These are phyloP conservation scores for Suncus etruscus DNA, from an alignment of 2,113 vertebrate genomes.

Conservation along the genomic window DNA sequence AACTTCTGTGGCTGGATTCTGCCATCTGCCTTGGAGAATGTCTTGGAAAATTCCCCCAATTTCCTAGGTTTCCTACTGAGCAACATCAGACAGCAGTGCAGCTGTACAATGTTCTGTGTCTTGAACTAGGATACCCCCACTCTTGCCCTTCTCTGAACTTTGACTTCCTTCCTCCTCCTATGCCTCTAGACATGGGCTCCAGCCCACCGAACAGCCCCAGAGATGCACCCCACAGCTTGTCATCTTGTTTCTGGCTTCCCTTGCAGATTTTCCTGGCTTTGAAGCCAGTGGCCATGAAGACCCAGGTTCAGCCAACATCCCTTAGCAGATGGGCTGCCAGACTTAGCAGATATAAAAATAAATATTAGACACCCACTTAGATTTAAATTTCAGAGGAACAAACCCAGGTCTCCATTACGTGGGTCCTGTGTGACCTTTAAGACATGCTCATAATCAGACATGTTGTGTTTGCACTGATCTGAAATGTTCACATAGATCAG, in stretches of 20 bases:
- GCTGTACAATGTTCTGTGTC: not conserved
- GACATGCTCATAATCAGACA: not conserved
- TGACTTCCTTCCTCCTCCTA: slow-evolving; percentile 9
- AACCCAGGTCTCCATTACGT: not conserved
- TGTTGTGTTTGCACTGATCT: not conserved
- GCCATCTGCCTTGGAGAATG: not conserved
- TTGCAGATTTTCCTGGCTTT: not conserved
- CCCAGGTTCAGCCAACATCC: not conserved
- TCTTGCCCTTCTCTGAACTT: not conserved
- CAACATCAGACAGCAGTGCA: slow-evolving; percentile 3
- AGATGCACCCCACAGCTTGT: not conserved
- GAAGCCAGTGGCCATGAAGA: not conserved
- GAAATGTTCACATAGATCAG: not conserved
- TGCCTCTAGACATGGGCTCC: not conserved
- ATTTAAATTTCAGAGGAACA: slow-evolving; percentile 15
- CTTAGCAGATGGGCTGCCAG: not conserved
- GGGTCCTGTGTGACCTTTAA: not conserved
- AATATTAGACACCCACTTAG: not conserved
- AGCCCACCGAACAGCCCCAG: not conserved
- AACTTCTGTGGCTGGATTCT: not conserved
- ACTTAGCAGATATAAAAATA: not conserved
- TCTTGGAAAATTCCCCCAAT: not conserved
- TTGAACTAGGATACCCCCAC: not conserved
- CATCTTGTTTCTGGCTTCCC: not conserved
- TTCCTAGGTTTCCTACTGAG: not conserved